Percentiles rank a stretch among this genome's conserved stretches.
These are phyloP conservation scores for Podarcis muralis DNA, from an alignment of 2,113 vertebrate genomes.

Conservation along the genomic window DNA sequence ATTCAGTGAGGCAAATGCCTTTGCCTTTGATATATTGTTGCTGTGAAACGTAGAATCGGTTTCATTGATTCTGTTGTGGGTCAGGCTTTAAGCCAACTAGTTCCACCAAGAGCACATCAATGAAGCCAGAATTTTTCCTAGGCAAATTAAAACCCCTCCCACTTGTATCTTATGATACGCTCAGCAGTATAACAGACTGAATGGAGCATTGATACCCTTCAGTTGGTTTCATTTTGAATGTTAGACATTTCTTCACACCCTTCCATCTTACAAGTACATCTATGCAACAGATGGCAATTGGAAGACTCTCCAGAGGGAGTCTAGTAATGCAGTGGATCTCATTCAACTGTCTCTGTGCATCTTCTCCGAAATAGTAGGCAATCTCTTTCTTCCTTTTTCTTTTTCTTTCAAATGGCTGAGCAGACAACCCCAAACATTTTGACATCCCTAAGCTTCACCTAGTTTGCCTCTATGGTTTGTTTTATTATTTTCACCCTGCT, in stretches of 20 bases:
- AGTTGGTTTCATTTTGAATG: not conserved
- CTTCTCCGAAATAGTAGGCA: not conserved
- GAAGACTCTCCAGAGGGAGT: not conserved
- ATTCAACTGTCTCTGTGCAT: not conserved
- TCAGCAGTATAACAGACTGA: not conserved
- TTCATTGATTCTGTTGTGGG: not conserved
- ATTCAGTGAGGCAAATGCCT: too few relatives aligned
- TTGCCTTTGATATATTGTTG: not conserved
- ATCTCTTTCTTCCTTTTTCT: not conserved
- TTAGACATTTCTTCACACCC: not conserved
- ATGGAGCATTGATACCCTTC: not conserved
- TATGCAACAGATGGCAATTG: not conserved
- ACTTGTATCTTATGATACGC: not conserved
- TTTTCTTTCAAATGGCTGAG: not conserved
- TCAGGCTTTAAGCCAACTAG: not conserved
- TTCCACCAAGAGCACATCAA: not conserved
- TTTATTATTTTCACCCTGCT: not conserved
- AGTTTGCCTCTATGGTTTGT: not conserved
- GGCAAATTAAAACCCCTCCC: not conserved
- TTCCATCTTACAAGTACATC: not conserved
- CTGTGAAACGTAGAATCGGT: not conserved
- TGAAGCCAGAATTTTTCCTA: not conserved
- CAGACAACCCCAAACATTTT: not conserved
- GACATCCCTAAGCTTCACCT: not conserved
- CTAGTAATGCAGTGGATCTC: not conserved